A percentile compares a stretch with the other conserved stretches of the same genome.
These are phyloP conservation scores for Eupithecia subumbrata DNA, from an alignment of 2,888 invertebrate species.

Conservation along the genomic window DNA sequence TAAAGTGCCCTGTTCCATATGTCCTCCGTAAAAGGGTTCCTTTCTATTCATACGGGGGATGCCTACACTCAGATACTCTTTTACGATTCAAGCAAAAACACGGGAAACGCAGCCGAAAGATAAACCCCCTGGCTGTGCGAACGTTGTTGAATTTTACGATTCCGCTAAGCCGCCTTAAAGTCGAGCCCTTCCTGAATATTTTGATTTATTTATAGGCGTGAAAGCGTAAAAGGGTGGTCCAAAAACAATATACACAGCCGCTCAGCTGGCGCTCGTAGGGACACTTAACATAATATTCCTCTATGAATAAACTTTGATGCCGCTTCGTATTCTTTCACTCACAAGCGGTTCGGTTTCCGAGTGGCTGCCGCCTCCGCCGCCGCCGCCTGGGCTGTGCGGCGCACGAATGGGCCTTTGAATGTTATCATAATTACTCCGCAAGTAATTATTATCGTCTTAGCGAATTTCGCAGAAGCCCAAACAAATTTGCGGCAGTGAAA, in stretches of 20 bases:
- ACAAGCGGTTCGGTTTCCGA: slow-evolving; percentile 36
- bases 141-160: slow-evolving; percentile 84
- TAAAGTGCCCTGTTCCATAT: slow-evolving; percentile 72
- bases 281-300: slow-evolving; percentile 69
- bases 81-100: slow-evolving; percentile 81
- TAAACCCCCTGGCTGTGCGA: slow-evolving; percentile 76
- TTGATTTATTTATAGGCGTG: slow-evolving; percentile 83
- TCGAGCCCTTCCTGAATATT: slow-evolving; percentile 83
- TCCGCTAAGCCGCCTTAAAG: slow-evolving; percentile 83
- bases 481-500: slow-evolving; percentile 70
- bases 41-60: slow-evolving; percentile 73
- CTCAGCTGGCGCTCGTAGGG: slow-evolving; percentile 64
- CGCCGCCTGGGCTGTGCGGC: slow-evolving; percentile 27
- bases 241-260: slow-evolving; percentile 78
- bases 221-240: slow-evolving; percentile 81
- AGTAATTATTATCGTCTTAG: slow-evolving; percentile 58
- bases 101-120: slow-evolving; percentile 75
- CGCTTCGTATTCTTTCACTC: slow-evolving; percentile 49
- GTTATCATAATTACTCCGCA: slow-evolving; percentile 39
- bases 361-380: slow-evolving; percentile 41
- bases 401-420: slow-evolving; percentile 37
- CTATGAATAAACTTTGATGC: slow-evolving; percentile 57
- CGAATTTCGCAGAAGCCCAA: slow-evolving; percentile 60
- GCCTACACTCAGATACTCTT: slow-evolving; percentile 70
- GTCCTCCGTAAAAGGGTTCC: slow-evolving; percentile 75